Base-by-base conservation (phyloP, 2,888 invertebrate species). In the Dilophus febrilis region DNA sequence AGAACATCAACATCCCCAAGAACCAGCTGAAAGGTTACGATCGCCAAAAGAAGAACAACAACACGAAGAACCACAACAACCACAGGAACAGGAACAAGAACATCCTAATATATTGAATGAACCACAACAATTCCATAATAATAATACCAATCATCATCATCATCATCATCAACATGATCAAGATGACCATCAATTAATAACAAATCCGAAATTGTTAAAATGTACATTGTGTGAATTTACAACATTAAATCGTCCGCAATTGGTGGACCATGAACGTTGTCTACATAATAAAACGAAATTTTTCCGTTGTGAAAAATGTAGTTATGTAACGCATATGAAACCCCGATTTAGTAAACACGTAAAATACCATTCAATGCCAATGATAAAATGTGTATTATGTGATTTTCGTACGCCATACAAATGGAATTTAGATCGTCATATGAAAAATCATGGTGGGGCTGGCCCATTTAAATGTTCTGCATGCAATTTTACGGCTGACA, bases 361-460 rank as follows among this genome's bases (percentile, higher is more conserved):
- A 38, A 87, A 87, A 55, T 88, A 88, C 59, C 90, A 90, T 60
- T 84, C 86, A 42, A 87, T 86, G 83, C 90, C 83, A 50, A 88
- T 86, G 82, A 88, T 87, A 50, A 88, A 90, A 63, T 94, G 92
- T 61, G 80, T 80, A 42, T 77, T 85, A 59, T 94, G 94, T 63
- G 87, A 90, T 56, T 94, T 92, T 59, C 77, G 84, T 46, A 90
- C 91, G 14, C 87, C 90, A 8, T 85, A 85, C 67, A 80, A 79
- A 60, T 90, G 90, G 82, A 92, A 92, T 64, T 68, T 88, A 61
- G 92, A 92, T 58, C 72, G 92, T 7, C 94, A 94, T 59, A 83
- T 85, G 70, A 83, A 85, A 62, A 88, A 88, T 58, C 90, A 91
- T 64, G 82, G 78, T 46, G 86, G 86, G 3, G 75, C 70, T 40